Base-by-base conservation (phyloP, 2,888 invertebrate genomes). In the Holacanthella duospinosa region DNA sequence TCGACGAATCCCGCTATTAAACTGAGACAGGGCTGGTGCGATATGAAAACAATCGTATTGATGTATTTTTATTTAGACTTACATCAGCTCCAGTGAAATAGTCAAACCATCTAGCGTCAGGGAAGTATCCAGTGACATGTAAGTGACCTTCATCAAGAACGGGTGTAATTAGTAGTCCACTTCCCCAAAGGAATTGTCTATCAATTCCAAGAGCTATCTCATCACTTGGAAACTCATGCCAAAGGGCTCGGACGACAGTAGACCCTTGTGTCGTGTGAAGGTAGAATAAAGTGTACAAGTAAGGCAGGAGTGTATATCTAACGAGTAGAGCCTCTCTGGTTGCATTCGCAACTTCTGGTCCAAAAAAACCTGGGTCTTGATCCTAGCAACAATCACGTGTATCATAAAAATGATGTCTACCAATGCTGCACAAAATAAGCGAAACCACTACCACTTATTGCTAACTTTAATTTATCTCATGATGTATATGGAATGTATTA, bases 311-410 rank as follows among this genome's bases (percentile, higher is more conserved):
- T 1, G 81, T 78, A 77, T 92, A 92, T 29, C 91, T 82, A 53
- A 82, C 80, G 1, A 78, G 76, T 0, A 89, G 79, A 0, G 88
- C 85, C 43, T 79, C 78, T 64, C 80, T 81, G 0, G 87, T 83
- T 0, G 89, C 86, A 9, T 77, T 76, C 9, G 85, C 82, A 25
- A 89, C 87, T 55, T 79, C 80, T 1, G 82, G 78, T 1, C 89
- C 88, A 75, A 89, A 78, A 24, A 85, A 82, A 2, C 83, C 91
- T 0, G 93, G 92, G 80, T 92, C 92, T 81, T 92, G 92, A 54
- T 86, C 85, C 87, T 87, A 73, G 0, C 57, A 66, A 67, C 62
- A 19, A 53, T n/a, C n/a, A n/a, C n/a, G n/a, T n/a, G n/a, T n/a
- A n/a, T n/a, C n/a, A n/a, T n/a, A n/a, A n/a, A n/a, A n/a, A n/a